Evolutionary conservation across 2,797 vertebrate genomes (phyloP).

Genomic region (Euphonia xanthogaster): DNA sequence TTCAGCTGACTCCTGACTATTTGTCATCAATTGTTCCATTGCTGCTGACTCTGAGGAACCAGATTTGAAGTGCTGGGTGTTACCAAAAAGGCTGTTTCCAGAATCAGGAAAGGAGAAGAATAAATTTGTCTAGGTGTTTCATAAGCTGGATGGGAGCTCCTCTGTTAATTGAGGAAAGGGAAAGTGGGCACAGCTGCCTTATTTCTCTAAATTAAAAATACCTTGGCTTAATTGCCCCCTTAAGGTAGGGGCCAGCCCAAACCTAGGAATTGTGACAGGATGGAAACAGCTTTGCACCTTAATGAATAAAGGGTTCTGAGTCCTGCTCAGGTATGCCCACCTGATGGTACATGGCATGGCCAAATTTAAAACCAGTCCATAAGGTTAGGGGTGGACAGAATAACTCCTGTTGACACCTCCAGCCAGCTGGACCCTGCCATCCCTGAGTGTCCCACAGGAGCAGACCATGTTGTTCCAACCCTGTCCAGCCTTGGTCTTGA

Average conservation of each 20-base stretch:
- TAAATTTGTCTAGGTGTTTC: background rate
- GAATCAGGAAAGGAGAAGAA: background rate
- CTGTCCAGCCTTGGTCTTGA: background rate
- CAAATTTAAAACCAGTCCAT: background rate
- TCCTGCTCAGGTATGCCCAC: background rate
- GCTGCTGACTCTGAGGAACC: background rate
- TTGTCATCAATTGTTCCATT: fast-evolving
- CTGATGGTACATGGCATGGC: background rate
- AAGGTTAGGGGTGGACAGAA: background rate
- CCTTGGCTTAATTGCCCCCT: background rate
- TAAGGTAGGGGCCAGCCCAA: background rate
- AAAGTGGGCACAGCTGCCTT: background rate
- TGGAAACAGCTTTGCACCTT: background rate
- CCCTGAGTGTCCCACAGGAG: background rate
- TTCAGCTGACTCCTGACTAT: background rate
- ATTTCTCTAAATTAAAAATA: background rate
- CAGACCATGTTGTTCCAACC: background rate
- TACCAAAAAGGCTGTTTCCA: background rate
- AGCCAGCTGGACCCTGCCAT: background rate
- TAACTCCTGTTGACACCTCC: background rate
- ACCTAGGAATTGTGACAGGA: background rate
- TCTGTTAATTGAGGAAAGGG: background rate
- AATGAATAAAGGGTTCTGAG: background rate
- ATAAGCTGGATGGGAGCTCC: background rate
- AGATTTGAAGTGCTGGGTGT: background rate